Conservation (phyloP, 2,888 invertebrate species). For the Hetaerina titia region DNA sequence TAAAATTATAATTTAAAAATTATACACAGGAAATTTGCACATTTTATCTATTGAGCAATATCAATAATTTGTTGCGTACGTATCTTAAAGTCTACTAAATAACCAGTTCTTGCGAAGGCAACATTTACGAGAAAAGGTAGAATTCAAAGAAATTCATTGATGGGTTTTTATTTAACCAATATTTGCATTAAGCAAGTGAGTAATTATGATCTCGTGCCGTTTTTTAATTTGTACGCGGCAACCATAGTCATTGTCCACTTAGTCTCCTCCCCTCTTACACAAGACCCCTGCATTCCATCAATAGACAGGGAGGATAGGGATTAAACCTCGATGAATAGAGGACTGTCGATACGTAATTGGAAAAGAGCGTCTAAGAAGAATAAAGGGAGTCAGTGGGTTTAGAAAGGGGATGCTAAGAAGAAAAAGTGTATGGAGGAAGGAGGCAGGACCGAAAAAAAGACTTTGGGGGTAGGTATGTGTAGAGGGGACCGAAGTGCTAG, state of each 20-base stretch:
- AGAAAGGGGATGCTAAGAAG: not conserved
- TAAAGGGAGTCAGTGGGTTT: not conserved
- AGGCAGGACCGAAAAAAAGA: not conserved
- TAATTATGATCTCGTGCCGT: conserved; percentile 22
- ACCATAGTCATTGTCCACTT: not conserved
- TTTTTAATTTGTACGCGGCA: not conserved
- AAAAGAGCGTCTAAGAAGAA: conserved; percentile 52
- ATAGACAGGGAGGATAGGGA: not conserved
- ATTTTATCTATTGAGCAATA: no score
- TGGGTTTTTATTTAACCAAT: not conserved
- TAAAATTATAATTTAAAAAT: no score
- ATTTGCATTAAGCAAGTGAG: not conserved
- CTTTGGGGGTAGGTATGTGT: not conserved
- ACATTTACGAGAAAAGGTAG: not conserved
- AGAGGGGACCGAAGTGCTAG: not conserved
- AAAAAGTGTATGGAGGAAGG: not conserved
- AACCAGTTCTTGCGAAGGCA: not conserved
- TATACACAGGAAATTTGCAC: no score
- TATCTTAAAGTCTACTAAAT: not conserved
- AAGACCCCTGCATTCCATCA: not conserved
- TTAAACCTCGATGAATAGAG: conserved; percentile 24
- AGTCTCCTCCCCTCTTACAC: not conserved
- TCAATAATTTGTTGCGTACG: no score
- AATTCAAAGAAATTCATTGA: not conserved
- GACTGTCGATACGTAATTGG: conserved; percentile 55